Conservation (phyloP, 2,888 invertebrate species). For the Cataglyphis livida region DNA sequence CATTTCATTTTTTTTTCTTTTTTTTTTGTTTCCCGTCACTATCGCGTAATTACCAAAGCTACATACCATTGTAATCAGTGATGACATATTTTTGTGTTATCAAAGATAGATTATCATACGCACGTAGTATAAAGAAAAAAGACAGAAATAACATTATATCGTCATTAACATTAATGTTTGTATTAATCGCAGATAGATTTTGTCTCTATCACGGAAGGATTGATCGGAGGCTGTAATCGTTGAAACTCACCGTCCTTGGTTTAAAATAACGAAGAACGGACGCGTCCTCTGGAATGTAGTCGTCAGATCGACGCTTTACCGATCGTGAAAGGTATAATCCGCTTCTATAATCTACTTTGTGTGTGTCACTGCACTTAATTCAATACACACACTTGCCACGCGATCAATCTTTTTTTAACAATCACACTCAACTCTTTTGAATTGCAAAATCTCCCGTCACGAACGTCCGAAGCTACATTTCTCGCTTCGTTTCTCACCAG, state of each 20-base stretch:
- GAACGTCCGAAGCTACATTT: slow-evolving; percentile 1
- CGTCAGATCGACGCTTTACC: slow-evolving; percentile 1
- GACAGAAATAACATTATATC: not conserved
- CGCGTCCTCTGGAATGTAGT: not conserved
- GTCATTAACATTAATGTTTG: not conserved
- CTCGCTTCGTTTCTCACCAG: not conserved
- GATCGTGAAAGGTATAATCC: slow-evolving; percentile 22
- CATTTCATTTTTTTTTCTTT: not conserved
- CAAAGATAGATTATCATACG: not conserved
- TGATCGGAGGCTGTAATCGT: not conserved
- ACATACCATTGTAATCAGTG: not conserved
- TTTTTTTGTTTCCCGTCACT: not conserved
- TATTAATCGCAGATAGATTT: not conserved
- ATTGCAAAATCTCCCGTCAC: not conserved
- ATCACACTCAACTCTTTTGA: slow-evolving; percentile 4
- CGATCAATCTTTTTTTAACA: not conserved
- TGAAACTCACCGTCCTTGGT: slow-evolving; percentile 44
- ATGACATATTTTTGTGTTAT: not conserved
- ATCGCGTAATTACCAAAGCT: not conserved
- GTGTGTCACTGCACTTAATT: slow-evolving; percentile 53
- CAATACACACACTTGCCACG: slow-evolving; percentile 19
- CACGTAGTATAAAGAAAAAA: not conserved
- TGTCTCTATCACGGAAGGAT: not conserved
- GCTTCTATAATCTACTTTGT: slow-evolving; percentile 14
- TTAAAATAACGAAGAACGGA: not conserved